Conservation (phyloP, 2,888 invertebrate genomes). For the Andrena dorsata region DNA sequence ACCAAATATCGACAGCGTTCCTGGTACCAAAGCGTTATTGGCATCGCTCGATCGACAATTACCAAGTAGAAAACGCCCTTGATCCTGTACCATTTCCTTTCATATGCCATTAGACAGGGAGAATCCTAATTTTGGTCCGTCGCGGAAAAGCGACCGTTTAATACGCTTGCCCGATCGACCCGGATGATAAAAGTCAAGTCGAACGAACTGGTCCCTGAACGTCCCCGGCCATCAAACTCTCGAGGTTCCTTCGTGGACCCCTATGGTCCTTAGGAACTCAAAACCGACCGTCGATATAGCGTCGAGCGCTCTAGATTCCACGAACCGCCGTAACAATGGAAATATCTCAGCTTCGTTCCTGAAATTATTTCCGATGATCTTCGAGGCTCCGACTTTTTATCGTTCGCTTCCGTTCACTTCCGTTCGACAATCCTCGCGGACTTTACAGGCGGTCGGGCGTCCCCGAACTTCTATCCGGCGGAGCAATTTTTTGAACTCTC, state of each 20-base stretch:
- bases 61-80: constrained; percentile 1
- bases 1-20: neutral
- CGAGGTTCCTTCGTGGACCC: neutral
- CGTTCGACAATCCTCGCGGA: neutral
- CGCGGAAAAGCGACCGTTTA: neutral
- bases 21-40: neutral
- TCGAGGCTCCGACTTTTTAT: constrained; percentile 1
- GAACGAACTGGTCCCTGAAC: constrained; percentile 17
- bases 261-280: constrained; percentile 8
- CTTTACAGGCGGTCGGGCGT: neutral
- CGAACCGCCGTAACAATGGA: constrained; percentile 32
- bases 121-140: constrained; percentile 30
- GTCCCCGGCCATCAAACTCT: neutral
- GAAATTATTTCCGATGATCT: constrained; percentile 43
- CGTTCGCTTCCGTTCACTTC: neutral
- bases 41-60: constrained; percentile 32
- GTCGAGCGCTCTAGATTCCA: constrained; percentile 16
- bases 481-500: constrained; percentile 8
- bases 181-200: constrained; percentile 37
- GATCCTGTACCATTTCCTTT: constrained; percentile 10
- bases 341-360: constrained; percentile 14
- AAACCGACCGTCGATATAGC: constrained; percentile 12
- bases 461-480: neutral
- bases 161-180: constrained; percentile 16
- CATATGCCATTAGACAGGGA: constrained; percentile 31